Evolutionary conservation across 37 sponge, comb jelly and placozoan genomes (phyloP).

Genomic region (Crambe crambe): DNA sequence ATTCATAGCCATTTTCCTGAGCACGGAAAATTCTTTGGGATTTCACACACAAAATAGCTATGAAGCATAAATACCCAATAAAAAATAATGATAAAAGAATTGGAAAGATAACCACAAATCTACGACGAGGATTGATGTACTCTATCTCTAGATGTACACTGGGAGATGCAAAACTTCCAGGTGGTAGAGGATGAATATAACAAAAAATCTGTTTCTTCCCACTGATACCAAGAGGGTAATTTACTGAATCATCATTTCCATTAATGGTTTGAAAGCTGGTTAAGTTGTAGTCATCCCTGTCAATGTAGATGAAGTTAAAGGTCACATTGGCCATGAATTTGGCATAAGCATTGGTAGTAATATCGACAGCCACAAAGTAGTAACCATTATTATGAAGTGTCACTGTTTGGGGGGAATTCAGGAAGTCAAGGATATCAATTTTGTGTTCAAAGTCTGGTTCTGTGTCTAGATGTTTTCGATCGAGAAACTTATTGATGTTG

Average conservation of each 20-base stretch:
- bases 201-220: neutral
- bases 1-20: too few relatives aligned
- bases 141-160: too few relatives aligned
- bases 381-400: neutral
- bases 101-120: too few relatives aligned
- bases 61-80: too few relatives aligned
- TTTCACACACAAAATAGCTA: too few relatives aligned
- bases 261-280: neutral
- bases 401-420: neutral
- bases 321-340: neutral
- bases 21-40: too few relatives aligned
- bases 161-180: too few relatives aligned
- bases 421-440: neutral
- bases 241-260: neutral
- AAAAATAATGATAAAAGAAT: too few relatives aligned
- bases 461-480: neutral
- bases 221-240: neutral
- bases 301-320: neutral
- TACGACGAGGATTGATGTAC: too few relatives aligned
- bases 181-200: neutral
- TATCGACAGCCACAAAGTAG: neutral
- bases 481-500: neutral
- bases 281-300: neutral
- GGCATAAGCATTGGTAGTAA: too few relatives aligned
- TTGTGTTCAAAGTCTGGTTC: neutral